Evolutionary conservation across 2,113 vertebrate genomes (phyloP), one percentile per base, ranked within the genome.

Genomic region (Monarcha castaneiventris): DNA sequence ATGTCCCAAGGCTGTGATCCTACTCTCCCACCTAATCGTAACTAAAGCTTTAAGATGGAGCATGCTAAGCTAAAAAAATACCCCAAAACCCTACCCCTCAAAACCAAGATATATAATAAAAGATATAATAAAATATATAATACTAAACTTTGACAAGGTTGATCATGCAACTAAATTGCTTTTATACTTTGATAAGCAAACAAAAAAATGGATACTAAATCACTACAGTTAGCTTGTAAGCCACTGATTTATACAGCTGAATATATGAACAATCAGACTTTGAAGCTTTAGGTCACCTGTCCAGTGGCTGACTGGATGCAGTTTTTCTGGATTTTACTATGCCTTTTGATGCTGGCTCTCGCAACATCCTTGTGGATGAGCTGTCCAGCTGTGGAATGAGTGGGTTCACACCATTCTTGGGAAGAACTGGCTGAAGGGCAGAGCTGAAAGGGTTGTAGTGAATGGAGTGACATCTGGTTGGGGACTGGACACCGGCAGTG

Each of bases 81-180:
- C 16, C 3, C 5, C 30, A n/a, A 74, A 61, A n/a, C 10, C 3
- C 37, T 29, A 30, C 2, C 3, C 13, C 10, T 18, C 7, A 5
- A 52, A 72, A 25, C 8, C 9, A 35, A 64, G 52, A 43, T 22
- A 52, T 10, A 51, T 62, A 51, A 49, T 49, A 37, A n/a, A 27
- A 41, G 41, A 13, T 16, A 27, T 12, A 63, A 43, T 43, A 20
- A 43, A 54, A 76, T 58, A 8, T 10, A 13, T 32, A 74, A 58
- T 44, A 27, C 4, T 87, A 41, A 83, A 61, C 6, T 51, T 62
- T 61, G 73, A 22, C 11, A 87, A 75, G 41, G 41, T 4, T 56
- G 15, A 78, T 74, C 32, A 79, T 27, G 10, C 15, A 91, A 69
- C 5, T 64, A 43, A 77, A 63, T 17, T 56, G 10, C 1, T 41